Conservation (phyloP, 2,113 vertebrate species). For the Nerophis lumbriciformis region DNA sequence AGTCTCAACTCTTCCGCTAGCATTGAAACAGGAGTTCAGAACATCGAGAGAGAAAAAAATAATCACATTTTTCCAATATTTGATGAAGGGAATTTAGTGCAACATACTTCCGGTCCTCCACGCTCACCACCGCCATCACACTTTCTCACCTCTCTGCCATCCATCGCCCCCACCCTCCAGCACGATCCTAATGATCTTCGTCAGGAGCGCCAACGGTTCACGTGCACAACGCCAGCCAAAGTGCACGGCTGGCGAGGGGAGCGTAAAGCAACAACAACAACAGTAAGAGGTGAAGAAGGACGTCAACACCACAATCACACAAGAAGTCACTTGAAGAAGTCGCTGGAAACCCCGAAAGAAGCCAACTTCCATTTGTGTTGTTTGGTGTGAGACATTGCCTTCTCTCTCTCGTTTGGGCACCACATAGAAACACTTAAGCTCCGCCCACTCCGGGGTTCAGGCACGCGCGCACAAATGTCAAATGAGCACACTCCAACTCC, state of each 20-base stretch:
- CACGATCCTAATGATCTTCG: constrained; percentile 97
- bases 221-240: constrained; percentile 14
- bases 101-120: neutral
- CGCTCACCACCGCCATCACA: neutral
- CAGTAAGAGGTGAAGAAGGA: neutral
- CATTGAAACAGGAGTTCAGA: too few relatives aligned
- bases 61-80: too few relatives aligned
- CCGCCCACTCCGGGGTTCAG: too few relatives aligned
- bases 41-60: too few relatives aligned
- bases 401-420: constrained; percentile 47
- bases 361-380: constrained; percentile 36
- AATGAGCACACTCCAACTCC: too few relatives aligned
- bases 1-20: too few relatives aligned
- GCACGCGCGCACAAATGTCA: neutral
- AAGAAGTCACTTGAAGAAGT: neutral
- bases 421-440: constrained; percentile 8
- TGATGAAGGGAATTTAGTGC: too few relatives aligned
- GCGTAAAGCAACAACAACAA: too few relatives aligned
- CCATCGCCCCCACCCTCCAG: constrained; percentile 53
- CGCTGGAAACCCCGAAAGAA: too few relatives aligned
- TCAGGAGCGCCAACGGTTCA: constrained; percentile 82
- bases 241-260: constrained; percentile 1
- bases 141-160: constrained; percentile 11
- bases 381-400: constrained; percentile 52
- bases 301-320: constrained; percentile 48